These are phyloP conservation scores for Podarcis raffonei DNA, from an alignment of 2,113 vertebrate genomes.

Conservation along the genomic window DNA sequence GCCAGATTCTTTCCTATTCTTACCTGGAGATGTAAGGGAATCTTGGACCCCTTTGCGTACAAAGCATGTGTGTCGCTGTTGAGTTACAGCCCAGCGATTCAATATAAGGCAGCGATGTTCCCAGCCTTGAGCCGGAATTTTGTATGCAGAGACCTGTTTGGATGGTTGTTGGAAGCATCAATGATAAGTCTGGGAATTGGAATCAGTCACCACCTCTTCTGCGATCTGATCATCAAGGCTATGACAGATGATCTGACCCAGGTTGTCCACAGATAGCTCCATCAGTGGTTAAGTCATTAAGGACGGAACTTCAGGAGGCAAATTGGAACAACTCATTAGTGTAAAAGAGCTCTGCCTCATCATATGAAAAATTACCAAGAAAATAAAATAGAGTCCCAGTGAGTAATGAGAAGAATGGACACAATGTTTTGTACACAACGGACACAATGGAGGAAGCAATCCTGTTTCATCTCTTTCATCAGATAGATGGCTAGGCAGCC, in stretches of 20 bases:
- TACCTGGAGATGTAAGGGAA: neutral
- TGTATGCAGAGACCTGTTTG: neutral
- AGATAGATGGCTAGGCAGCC: constrained; percentile 57
- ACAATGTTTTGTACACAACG: constrained; percentile 19
- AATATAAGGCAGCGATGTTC: neutral
- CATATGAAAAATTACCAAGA: neutral
- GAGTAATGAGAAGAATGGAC: constrained; percentile 39
- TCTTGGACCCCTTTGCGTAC: neutral
- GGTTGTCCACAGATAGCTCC: neutral
- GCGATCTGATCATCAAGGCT: neutral
- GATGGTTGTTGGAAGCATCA: neutral
- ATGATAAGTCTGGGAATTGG: neutral
- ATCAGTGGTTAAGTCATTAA: neutral
- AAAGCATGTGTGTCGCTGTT: neutral
- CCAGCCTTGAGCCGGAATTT: neutral
- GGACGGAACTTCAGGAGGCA: neutral
- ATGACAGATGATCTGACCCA: neutral
- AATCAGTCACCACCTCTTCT: neutral
- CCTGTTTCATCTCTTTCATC: constrained; percentile 38
- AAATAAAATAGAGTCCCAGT: constrained; percentile 43
- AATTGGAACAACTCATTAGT: neutral
- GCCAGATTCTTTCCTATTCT: too few relatives aligned
- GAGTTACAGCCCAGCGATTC: neutral
- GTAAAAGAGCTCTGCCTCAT: constrained; percentile 38
- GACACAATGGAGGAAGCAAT: neutral